Base-by-base conservation (phyloP, 2,888 invertebrate genomes). In the Polydrusus cervinus region DNA sequence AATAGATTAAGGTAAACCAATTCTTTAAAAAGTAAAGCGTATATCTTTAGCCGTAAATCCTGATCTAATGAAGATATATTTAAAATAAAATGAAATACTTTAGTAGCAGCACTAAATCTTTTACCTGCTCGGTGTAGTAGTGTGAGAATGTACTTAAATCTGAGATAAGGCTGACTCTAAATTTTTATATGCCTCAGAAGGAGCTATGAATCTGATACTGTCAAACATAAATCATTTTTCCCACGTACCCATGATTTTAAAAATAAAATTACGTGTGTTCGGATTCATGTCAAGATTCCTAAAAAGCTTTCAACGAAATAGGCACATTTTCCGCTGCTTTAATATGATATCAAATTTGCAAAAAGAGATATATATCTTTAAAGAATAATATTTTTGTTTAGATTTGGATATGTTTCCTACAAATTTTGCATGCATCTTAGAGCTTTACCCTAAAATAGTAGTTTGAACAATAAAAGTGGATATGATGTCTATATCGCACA, bases 61-160 rank as follows among this genome's bases (percentile, higher is more conserved):
- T 34, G 49, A 51, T 34, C 51, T 65, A 65, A 65, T 65, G 65
- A 65, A 65, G 65, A 65, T 65, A 65, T 49, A 65, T 65, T 65
- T 65, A 65, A 65, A 65, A 65, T 65, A 65, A 65, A 65, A 65
- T 34, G 65, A 65, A 65, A 65, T 51, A 65, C 38, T 30, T 64
- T 49, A 65, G 65, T 65, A 30, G 9, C 14, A 16, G 34, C 30
- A 65, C 51, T 65, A 65, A 51, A 65, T 65, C 51, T 65, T 51
- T 45, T 65, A 49, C 34, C 13, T 49, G 3, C 49, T 47, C 51
- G 25, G 30, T 34, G 65, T 51, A 65, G 51, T 49, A 38, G 51
- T 49, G 34, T 51, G 65, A 65, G 45, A 51, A 34, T 65, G 65
- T 65, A 65, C 49, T 65, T 65, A 65, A 65, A 65, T 34, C 51